phyloP scores from a whole-genome alignment of 2,888 invertebrate genomes.

The Poecilobothrus nobilitatus region DNA sequence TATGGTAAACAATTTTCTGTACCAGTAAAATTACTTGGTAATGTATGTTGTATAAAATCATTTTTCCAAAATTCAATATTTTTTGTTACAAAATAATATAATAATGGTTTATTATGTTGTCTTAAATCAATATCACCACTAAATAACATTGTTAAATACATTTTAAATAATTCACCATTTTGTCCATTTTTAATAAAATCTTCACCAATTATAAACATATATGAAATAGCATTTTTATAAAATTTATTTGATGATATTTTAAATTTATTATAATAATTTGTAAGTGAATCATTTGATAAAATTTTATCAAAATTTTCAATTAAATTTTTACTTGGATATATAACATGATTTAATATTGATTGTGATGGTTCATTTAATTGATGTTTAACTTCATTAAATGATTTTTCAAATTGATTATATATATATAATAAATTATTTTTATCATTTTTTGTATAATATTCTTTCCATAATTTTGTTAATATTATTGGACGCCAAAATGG shows the following conservation, averaged over 20 bases:
- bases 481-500: constrained; percentile 7
- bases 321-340: constrained; percentile 8
- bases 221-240: constrained; percentile 8
- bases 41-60: not conserved
- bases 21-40: constrained; percentile 2
- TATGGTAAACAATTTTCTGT: not conserved
- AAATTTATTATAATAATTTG: constrained; percentile 8
- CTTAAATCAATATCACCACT: constrained; percentile 10
- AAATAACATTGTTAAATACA: constrained; percentile 6
- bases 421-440: constrained; percentile 7
- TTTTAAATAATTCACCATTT: constrained; percentile 7
- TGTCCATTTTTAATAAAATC: constrained; percentile 1
- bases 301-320: not conserved
- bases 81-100: constrained; percentile 9
- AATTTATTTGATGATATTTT: not conserved
- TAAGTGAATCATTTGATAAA: not conserved
- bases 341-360: not conserved
- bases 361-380: not conserved
- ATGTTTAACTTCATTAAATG: constrained; percentile 4
- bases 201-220: constrained; percentile 8
- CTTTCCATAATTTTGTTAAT: constrained; percentile 4
- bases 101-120: constrained; percentile 7
- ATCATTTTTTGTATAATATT: constrained; percentile 5
- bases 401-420: not conserved
- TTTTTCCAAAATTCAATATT: constrained; percentile 11